These are phyloP conservation scores for Cataglyphis albicans DNA, from an alignment of 2,888 invertebrate genomes.

Conservation along the genomic window DNA sequence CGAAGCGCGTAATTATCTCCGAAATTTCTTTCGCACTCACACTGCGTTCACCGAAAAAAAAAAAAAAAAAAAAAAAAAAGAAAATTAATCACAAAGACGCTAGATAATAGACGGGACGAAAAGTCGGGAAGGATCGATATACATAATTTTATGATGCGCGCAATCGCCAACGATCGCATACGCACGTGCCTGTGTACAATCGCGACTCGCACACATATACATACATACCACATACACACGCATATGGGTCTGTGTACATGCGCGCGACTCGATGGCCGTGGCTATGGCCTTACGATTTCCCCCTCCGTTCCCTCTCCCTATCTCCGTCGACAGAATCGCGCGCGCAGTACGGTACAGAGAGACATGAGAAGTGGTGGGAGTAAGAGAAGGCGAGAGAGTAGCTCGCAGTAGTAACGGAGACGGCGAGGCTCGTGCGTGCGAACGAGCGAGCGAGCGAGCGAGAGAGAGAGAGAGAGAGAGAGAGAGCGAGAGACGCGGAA, in stretches of 20 bases:
- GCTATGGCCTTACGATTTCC: slow-evolving; percentile 84
- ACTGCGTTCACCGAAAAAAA: slow-evolving; percentile 37
- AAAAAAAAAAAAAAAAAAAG: not conserved
- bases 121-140: not conserved
- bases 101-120: not conserved
- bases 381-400: slow-evolving; percentile 48
- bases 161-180: not conserved
- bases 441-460: slow-evolving; percentile 30
- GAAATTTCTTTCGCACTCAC: slow-evolving; percentile 52
- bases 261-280: slow-evolving; percentile 84
- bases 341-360: slow-evolving; percentile 37
- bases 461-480: slow-evolving; percentile 36
- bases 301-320: slow-evolving; percentile 48
- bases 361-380: slow-evolving; percentile 55
- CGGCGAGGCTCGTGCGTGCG: slow-evolving; percentile 7
- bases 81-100: not conserved
- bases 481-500: not conserved
- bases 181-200: too few relatives aligned
- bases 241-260: not conserved
- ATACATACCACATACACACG: not conserved
- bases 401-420: slow-evolving; percentile 41
- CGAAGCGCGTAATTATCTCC: slow-evolving; percentile 20
- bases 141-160: slow-evolving; percentile 38
- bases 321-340: slow-evolving; percentile 57
- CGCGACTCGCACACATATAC: not conserved